Percentiles rank a stretch among this genome's conserved stretches.
phyloP scores from a whole-genome alignment of 2,888 invertebrate genomes.

The Eustalomyia histrio region DNA sequence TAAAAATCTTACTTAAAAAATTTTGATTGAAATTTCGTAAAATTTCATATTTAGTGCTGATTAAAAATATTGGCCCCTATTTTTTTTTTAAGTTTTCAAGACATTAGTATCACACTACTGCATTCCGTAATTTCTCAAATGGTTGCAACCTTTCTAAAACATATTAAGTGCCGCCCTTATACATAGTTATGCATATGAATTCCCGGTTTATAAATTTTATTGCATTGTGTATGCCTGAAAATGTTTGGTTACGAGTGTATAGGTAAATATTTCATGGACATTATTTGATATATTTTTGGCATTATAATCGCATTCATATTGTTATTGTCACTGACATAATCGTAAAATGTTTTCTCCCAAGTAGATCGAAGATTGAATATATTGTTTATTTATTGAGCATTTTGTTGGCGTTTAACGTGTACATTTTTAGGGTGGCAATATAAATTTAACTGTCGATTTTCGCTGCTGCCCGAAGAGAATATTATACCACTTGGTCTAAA shows the following conservation, averaged over 20 bases:
- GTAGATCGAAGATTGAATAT: constrained; percentile 20
- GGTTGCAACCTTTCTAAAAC: no score
- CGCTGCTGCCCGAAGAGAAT: no score
- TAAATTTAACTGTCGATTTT: no score
- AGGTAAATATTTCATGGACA: constrained; percentile 32
- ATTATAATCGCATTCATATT: constrained; percentile 41
- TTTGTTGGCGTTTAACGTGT: constrained; percentile 45
- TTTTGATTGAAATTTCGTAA: no score
- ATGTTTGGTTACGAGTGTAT: not conserved
- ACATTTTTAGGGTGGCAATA: no score
- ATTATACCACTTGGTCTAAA: no score
- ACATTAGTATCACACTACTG: no score
- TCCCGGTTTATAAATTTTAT: not conserved
- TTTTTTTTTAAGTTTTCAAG: no score
- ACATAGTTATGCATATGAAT: not conserved
- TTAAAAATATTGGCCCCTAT: no score
- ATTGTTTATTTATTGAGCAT: constrained; percentile 23
- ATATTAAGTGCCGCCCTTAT: not conserved
- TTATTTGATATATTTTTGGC: constrained; percentile 25
- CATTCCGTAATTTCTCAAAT: no score
- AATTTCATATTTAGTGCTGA: no score
- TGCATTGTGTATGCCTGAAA: not conserved
- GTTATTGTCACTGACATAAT: constrained; percentile 55
- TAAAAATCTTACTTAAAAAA: no score
- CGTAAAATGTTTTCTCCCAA: constrained; percentile 42